Evolutionary conservation across 2,888 invertebrate species (phyloP).

Genomic region (Cryptocephalus primarius): DNA sequence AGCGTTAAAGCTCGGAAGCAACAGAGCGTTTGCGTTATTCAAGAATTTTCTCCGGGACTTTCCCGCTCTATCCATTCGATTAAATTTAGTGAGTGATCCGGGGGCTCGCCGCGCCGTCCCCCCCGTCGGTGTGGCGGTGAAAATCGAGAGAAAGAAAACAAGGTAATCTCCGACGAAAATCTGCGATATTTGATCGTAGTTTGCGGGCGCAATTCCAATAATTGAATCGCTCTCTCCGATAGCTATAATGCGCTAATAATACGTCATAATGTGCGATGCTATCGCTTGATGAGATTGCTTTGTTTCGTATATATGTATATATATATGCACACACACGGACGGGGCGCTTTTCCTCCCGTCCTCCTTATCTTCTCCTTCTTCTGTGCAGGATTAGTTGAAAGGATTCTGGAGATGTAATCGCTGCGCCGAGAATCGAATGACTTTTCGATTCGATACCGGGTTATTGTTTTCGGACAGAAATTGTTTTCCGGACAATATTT

Average conservation of each 20-base stretch:
- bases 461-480: too few species aligned
- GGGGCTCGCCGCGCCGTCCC: too few species aligned
- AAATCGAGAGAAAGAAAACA: constrained; percentile 17
- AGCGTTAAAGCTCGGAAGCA: too few species aligned
- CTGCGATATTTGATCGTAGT: constrained; percentile 33
- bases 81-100: background rate
- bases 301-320: constrained; percentile 30
- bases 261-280: constrained; percentile 41
- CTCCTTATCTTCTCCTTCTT: too few species aligned
- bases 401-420: too few species aligned
- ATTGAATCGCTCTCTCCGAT: constrained; percentile 42
- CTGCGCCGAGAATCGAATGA: too few species aligned
- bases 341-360: background rate
- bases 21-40: too few species aligned
- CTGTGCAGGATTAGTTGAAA: too few species aligned
- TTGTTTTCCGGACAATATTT: too few species aligned
- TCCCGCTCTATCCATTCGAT: background rate
- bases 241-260: constrained; percentile 42
- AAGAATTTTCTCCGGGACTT: too few species aligned
- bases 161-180: constrained; percentile 21
- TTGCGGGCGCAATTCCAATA: constrained; percentile 39
- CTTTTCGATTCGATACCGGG: too few species aligned
- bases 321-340: background rate
- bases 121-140: background rate
- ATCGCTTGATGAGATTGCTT: constrained; percentile 41